Conservation (phyloP, 2,888 invertebrate species). For the Agrotis segetum region DNA sequence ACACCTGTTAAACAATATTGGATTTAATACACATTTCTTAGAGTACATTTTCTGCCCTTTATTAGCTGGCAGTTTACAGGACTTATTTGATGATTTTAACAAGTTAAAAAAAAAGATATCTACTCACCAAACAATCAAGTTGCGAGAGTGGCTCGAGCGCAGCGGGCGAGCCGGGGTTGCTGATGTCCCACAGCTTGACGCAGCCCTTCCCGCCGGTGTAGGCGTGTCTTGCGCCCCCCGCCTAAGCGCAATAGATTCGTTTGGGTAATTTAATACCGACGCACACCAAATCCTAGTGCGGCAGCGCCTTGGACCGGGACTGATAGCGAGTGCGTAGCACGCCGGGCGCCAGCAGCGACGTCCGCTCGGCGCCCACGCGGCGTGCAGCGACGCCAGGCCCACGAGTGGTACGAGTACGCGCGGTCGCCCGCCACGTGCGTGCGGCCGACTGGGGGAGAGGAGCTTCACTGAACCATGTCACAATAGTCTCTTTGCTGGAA, state of each 20-base stretch:
- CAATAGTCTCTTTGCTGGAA: too few species aligned
- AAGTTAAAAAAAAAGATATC: too few species aligned
- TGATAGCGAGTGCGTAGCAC: too few species aligned
- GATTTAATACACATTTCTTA: too few species aligned
- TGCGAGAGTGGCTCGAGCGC: conserved; percentile 97
- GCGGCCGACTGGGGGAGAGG: conserved; percentile 26
- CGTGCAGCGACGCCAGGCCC: conserved; percentile 96
- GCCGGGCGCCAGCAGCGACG: conserved; percentile 97
- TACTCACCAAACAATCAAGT: conserved; percentile 95
- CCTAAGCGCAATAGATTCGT: too few species aligned
- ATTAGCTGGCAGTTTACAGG: too few species aligned
- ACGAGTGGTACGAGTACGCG: conserved; percentile 98
- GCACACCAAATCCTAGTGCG: conserved; percentile 99
- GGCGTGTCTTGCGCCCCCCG: conserved; percentile 95
- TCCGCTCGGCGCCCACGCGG: conserved; percentile 98
- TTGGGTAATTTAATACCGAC: too few species aligned
- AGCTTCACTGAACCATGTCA: too few species aligned
- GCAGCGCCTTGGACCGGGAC: too few species aligned
- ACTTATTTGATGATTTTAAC: too few species aligned
- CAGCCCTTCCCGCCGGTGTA: conserved; percentile 99
- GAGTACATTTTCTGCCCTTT: too few species aligned
- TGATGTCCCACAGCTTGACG: conserved; percentile 99
- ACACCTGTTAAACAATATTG: conserved; percentile 92
- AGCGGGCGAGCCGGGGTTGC: conserved; percentile 95
- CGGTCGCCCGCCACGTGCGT: conserved; percentile 83